These are phyloP conservation scores for Tiphia femorata DNA, from an alignment of 2,888 invertebrate species.

Conservation along the genomic window DNA sequence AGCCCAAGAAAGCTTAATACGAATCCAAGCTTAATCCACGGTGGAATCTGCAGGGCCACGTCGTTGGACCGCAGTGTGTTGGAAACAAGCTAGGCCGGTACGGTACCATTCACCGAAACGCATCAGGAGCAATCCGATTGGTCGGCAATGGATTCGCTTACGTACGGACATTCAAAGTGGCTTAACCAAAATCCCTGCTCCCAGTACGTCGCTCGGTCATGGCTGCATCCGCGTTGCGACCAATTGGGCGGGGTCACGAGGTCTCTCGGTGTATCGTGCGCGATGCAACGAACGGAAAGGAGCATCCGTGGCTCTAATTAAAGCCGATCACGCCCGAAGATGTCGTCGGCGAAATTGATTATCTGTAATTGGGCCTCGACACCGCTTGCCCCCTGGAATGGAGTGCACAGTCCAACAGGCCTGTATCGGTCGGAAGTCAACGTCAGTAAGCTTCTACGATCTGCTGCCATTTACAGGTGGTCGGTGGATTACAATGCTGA, in stretches of 20 bases:
- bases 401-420: slow-evolving; percentile 27
- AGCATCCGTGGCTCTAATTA: slow-evolving; percentile 43
- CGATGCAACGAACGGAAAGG: slow-evolving; percentile 14
- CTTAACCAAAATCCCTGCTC: too few species aligned
- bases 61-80: too few species aligned
- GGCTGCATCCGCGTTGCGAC: too few species aligned
- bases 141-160: too few species aligned
- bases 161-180: too few species aligned
- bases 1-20: too few species aligned
- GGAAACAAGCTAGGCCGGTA: too few species aligned
- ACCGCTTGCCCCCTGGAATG: slow-evolving; percentile 15
- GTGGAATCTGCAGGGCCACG: too few species aligned
- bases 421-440: slow-evolving; percentile 42
- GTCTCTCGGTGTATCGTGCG: background rate
- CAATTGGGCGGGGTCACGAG: slow-evolving; percentile 1
- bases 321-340: slow-evolving; percentile 56
- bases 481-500: slow-evolving; percentile 28
- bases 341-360: slow-evolving; percentile 55
- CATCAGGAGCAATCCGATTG: too few species aligned
- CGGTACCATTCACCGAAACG: too few species aligned
- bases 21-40: too few species aligned
- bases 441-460: slow-evolving; percentile 28
- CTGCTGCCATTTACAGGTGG: slow-evolving; percentile 26
- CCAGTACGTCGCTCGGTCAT: too few species aligned
- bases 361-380: slow-evolving; percentile 42